Conservation (phyloP, 2,888 invertebrate species). For the Aspidiotus destructor region DNA sequence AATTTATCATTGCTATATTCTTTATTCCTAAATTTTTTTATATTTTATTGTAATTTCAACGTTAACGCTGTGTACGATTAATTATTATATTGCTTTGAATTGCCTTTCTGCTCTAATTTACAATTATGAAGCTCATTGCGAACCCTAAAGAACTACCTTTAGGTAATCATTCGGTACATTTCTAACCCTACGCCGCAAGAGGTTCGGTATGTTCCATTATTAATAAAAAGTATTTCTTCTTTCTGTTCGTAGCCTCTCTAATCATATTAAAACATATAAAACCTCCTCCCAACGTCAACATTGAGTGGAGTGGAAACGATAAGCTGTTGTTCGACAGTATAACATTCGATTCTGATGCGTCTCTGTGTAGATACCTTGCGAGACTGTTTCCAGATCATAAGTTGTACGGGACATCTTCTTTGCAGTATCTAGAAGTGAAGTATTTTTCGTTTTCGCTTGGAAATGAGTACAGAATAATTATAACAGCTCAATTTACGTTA, state of each 20-base stretch:
- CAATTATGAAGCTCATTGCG: constrained; percentile 1
- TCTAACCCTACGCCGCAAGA: not conserved
- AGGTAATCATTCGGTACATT: not conserved
- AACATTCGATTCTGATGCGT: constrained; percentile 24
- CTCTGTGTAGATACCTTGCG: constrained; percentile 24
- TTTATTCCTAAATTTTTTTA: no score
- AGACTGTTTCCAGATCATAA: constrained; percentile 17
- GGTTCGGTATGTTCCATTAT: not conserved
- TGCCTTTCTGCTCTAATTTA: no score
- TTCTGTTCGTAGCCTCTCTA: constrained; percentile 11
- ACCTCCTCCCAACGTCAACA: constrained; percentile 11
- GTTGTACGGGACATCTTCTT: constrained; percentile 20
- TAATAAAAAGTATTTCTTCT: not conserved
- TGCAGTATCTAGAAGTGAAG: constrained; percentile 20
- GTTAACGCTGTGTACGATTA: no score
- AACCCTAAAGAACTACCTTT: constrained; percentile 7
- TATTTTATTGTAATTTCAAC: no score
- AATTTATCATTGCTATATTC: no score
- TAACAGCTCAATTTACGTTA: constrained; percentile 6
- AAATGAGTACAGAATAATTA: not conserved
- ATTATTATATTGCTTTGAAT: no score
- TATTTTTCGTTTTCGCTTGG: not conserved
- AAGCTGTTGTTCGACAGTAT: constrained; percentile 14
- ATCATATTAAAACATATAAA: constrained; percentile 13
- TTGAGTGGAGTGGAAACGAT: constrained; percentile 22